Evolutionary conservation across 2,888 invertebrate species (phyloP), one percentile per base, ranked within the genome.

Genomic region (Euphydryas editha): DNA sequence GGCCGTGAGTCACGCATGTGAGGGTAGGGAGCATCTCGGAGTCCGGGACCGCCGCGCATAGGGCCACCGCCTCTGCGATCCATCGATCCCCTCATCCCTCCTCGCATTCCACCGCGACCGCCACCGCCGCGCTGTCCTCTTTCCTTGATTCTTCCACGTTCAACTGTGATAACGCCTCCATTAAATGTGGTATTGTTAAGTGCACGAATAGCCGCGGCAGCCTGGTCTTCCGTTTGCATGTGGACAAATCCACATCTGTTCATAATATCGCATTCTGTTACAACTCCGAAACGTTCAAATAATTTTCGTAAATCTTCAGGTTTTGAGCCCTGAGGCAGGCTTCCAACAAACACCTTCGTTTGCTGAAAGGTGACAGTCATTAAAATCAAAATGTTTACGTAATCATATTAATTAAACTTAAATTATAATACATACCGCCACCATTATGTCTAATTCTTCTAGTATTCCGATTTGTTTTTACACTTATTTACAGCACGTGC

Each of bases 171-270:
- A 69, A 95, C 94, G 60, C 95, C 95, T 24, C 98, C 98, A 88
- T 97, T 97, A 84, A 98, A 97, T 58, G 95, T 95, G 1, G 95
- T 93, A 76, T 97, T 97, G 85, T 98, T 96, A 37, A 98, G 88
- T 37, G 95, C 96, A 71, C 95, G 94, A 75, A 97, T 97, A 0
- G 98, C 98, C 64, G 95, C 95, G 55, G 95, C 94, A 3, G 98
- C 98, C 86, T 97, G 95, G 60, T 97, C 96, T 78, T 95, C 95
- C 20, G 96, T 95, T 81, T 96, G 96, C 95, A 97, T 95, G 87
- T 98, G 98, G 59, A 99, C 97, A 90, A 99, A 99, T 11, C 98
- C 98, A 86, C 98, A 99, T 69, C 98, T 95, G 85, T 98, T 98
- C 93, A 98, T 96, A 67, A 99, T 97, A 84, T 98, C 98, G 87